These are phyloP conservation scores for Mastomys coucha DNA, from an alignment of 2,113 vertebrate species.

Conservation along the genomic window DNA sequence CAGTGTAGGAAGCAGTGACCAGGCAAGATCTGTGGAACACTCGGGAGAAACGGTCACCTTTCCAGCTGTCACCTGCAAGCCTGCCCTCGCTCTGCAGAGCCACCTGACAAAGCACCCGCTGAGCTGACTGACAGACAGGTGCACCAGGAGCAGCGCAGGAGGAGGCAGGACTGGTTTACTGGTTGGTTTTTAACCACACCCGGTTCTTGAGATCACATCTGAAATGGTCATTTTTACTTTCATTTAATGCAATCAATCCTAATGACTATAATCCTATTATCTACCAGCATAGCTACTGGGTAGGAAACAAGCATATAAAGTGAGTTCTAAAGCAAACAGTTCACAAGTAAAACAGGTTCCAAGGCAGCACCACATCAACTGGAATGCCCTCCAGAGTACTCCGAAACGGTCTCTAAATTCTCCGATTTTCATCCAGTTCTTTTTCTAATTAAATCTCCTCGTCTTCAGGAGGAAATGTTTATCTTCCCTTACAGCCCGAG, in stretches of 20 bases:
- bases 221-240: not conserved
- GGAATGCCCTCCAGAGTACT: not conserved
- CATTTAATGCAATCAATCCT: not conserved
- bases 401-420: too few species aligned
- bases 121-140: not conserved
- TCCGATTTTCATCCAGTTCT: not conserved
- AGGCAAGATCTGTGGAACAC: not conserved
- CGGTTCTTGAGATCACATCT: not conserved
- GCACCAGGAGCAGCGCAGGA: not conserved
- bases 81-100: not conserved
- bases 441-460: not conserved
- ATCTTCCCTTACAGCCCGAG: constrained; percentile 34
- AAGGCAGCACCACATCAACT: not conserved
- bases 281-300: not conserved
- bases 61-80: not conserved
- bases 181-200: not conserved
- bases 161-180: not conserved
- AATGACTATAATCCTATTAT: not conserved
- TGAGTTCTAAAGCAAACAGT: not conserved
- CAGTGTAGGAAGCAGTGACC: not conserved
- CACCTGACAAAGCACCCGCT: not conserved
- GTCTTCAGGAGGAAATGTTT: not conserved
- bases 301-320: constrained; percentile 19
- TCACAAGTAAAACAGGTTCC: not conserved
- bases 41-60: too few species aligned